phyloP scores from a whole-genome alignment of 2,113 vertebrate genomes.

The Hoplias malabaricus region DNA sequence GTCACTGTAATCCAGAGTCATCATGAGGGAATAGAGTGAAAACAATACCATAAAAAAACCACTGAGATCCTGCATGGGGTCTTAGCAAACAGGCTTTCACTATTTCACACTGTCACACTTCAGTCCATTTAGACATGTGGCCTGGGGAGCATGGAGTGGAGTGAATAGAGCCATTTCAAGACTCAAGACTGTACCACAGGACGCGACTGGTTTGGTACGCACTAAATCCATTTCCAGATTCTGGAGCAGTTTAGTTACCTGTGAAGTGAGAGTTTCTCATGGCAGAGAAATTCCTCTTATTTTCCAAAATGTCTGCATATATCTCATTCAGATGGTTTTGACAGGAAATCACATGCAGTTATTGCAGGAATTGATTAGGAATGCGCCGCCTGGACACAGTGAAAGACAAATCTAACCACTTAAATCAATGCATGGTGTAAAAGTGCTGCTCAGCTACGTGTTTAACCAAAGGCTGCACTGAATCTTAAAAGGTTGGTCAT shows the following conservation, averaged over 20 bases:
- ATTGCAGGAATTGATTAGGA: too few relatives aligned
- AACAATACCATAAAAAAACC: conserved; percentile 18
- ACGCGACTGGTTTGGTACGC: not conserved
- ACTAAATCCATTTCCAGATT: too few relatives aligned
- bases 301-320: too few relatives aligned
- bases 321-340: too few relatives aligned
- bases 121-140: not conserved
- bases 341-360: too few relatives aligned
- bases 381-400: too few relatives aligned
- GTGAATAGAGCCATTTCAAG: not conserved
- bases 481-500: not conserved
- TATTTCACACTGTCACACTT: conserved; percentile 33
- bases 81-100: conserved; percentile 23
- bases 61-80: conserved; percentile 27
- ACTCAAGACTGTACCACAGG: not conserved
- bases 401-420: not conserved
- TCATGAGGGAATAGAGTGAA: not conserved
- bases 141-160: conserved; percentile 8
- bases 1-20: not conserved
- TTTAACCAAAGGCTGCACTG: not conserved
- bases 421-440: not conserved
- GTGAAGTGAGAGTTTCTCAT: too few relatives aligned
- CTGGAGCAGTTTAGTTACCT: too few relatives aligned
- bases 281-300: too few relatives aligned
- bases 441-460: not conserved